Evolutionary conservation across 1,140 invertebrate genomes (phyloP), one percentile per base, ranked within the genome.

Genomic region (Bombus waltoni): DNA sequence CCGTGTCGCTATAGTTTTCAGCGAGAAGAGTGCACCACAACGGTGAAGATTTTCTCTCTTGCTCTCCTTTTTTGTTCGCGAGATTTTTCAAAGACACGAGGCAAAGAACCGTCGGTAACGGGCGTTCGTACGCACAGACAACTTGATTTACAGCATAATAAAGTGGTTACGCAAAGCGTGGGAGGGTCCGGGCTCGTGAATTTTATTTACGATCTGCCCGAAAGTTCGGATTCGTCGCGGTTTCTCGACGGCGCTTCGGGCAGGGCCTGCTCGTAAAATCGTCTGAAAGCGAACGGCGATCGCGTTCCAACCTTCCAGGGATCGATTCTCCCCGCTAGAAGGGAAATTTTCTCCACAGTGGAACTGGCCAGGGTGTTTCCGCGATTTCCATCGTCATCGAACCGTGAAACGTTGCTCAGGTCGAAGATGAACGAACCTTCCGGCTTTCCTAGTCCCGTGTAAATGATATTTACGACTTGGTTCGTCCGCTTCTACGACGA

Each of bases 121-220:
- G 42, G 57, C 57, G 62, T 78, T 68, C 75, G 59, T 72, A 42
- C 25, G 47, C 59, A 44, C 47, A 15, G 70, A 35, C 68, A 38
- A 40, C 22, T 81, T 93, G 91, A 93, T 93, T 93, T 92, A 93
- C 86, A 87, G 82, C 76, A 91, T 93, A 92, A 93, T 93, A 93
- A 93, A 93, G 91, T 84, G 89, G 91, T 93, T 92, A 92, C 86
- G 86, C 86, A 90, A 92, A 88, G 83, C 82, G 85, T 86, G 74
- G 88, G 82, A 78, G 81, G 73, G 42, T 40, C 78, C 47, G 53
- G 75, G 83, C 59, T 81, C 85, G 85, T 91, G 84, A 85, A 86
- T 86, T 88, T 91, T 91, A 93, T 92, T 93, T 92, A 92, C 84
- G 89, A 90, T 83, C 90, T 90, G 35, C 77, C 62, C 83, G 90